A percentile compares a stretch with the other conserved stretches of the same genome.
Evolutionary conservation across 2,113 vertebrate species (phyloP).

Genomic region (Melospiza georgiana): DNA sequence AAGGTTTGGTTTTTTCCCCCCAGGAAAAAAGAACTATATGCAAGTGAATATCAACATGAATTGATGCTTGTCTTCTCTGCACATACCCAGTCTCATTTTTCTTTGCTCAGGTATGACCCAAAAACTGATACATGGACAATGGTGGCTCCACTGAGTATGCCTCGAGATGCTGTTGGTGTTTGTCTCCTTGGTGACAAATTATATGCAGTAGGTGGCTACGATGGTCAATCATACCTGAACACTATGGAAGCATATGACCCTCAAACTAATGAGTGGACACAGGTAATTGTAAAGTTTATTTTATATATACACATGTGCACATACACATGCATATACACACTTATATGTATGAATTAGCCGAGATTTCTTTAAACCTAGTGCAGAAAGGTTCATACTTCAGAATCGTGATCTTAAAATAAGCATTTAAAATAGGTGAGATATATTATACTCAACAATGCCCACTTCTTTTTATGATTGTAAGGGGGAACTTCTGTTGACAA

Average conservation of each 20-base stretch:
- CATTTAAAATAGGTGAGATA: neutral
- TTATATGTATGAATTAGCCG: neutral
- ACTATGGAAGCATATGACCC: slow-evolving; percentile 83
- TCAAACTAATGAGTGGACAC: slow-evolving; percentile 82
- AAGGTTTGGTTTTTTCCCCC: neutral
- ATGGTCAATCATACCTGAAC: slow-evolving; percentile 81
- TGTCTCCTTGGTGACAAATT: slow-evolving; percentile 80
- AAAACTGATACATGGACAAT: slow-evolving; percentile 84
- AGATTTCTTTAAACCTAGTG: neutral
- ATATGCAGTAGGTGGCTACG: slow-evolving; percentile 82
- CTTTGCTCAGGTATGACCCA: slow-evolving; percentile 76
- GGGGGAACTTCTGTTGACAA: neutral
- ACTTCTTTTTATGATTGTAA: neutral
- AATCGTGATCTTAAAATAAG: neutral
- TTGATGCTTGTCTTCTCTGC: neutral
- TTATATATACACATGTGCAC: neutral
- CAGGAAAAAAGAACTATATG: neutral
- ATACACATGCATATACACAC: no score
- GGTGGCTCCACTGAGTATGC: slow-evolving; percentile 81
- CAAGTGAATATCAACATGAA: neutral
- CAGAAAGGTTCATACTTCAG: neutral
- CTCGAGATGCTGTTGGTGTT: slow-evolving; percentile 81
- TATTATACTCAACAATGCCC: neutral
- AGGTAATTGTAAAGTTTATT: slow-evolving; percentile 59
- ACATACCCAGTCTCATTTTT: neutral